Evolutionary conservation across 2,113 vertebrate species (phyloP).

Genomic region (Ginglymostoma cirratum): DNA sequence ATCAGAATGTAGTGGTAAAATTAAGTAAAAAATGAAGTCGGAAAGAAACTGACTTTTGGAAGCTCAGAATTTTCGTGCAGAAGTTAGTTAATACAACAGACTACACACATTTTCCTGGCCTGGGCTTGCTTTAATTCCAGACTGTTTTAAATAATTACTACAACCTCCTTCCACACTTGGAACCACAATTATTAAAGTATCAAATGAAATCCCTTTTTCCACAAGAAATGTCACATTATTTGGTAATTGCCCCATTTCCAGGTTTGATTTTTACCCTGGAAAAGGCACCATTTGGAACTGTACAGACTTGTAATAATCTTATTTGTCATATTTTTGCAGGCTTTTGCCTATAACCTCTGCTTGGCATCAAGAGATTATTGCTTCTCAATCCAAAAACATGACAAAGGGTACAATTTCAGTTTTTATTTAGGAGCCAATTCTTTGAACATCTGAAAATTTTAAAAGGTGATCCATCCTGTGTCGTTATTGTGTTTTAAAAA

Average conservation of each 20-base stretch:
- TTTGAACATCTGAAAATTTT: background rate
- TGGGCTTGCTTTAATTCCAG: conserved; percentile 33
- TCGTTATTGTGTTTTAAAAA: background rate
- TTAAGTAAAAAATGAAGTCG: conserved; percentile 45
- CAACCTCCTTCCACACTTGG: background rate
- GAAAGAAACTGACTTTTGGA: background rate
- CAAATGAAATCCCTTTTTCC: conserved; percentile 33
- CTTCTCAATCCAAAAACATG: background rate
- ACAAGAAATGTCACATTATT: conserved; percentile 19
- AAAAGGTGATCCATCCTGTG: background rate
- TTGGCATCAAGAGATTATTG: background rate
- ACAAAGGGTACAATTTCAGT: background rate
- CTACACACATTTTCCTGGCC: background rate
- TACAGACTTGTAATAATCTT: too few relatives aligned
- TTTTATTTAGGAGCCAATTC: background rate
- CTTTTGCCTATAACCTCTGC: background rate
- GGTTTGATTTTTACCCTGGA: background rate
- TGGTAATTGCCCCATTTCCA: conserved; percentile 16
- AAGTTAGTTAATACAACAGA: conserved; percentile 25
- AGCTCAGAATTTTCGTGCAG: background rate
- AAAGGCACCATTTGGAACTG: background rate
- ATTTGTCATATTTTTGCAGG: background rate
- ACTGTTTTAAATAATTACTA: conserved; percentile 23
- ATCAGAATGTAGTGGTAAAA: conserved; percentile 52
- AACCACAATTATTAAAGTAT: conserved; percentile 34